Evolutionary conservation across 2,888 invertebrate species (phyloP), one percentile per base, ranked within the genome.

Genomic region (Lycocerus yunnanus): DNA sequence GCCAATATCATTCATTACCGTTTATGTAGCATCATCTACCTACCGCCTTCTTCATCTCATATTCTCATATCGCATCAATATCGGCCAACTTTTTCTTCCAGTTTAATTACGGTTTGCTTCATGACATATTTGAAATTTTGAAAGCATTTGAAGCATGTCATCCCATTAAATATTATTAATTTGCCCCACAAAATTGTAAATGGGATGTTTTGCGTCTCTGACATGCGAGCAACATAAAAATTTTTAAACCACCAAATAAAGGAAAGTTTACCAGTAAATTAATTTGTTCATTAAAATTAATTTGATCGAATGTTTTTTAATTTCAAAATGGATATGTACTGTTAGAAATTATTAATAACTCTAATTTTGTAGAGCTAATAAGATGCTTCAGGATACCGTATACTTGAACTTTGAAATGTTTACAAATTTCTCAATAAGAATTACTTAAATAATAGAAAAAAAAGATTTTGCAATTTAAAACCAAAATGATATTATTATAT

Each of bases 61-160:
- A 71, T 71, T 71, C 71, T 71, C 66, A 66, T 71, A 71, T 71
- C 71, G 59, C 66, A 71, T 71, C 71, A 58, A 71, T 66, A 66
- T 71, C 66, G 66, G 24, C 71, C 59, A n/a, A 71, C n/a, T 59
- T 66, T 43, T 21, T 71, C 66, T 43, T 63, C 20, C 16, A n/a
- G 8, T 63, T 63, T 63, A 63, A 63, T 63, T 63, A 63, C 20
- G 20, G 16, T 63, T 63, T 20, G 14, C 16, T 63, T n/a, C 43
- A n/a, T 43, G n/a, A n/a, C 43, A 43, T 43, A 43, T 43, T 43
- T 43, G 43, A 43, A 43, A 43, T 43, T 43, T 43, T n/a, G 43
- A n/a, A 43, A 43, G n/a, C 43, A 43, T 43, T n/a, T 43, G 43
- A 43, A 43, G 43, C 43, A 43, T 43, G 43, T 43, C 43, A 13